These are phyloP conservation scores for Halichondria panicea DNA, from an alignment of 37 sponge, comb jelly and placozoan genomes.

Conservation along the genomic window DNA sequence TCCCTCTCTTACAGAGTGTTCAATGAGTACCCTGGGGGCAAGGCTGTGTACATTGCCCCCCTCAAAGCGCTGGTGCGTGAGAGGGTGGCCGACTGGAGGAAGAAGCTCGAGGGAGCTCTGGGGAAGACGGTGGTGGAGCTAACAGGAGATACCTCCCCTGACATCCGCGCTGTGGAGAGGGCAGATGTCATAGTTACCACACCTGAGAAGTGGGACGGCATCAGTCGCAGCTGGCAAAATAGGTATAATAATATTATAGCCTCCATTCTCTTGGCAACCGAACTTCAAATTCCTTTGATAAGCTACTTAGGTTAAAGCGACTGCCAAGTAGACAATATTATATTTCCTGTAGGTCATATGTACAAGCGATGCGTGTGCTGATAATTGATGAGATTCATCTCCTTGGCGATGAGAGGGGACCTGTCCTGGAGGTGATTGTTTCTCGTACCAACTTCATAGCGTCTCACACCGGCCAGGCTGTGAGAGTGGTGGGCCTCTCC, in stretches of 20 bases:
- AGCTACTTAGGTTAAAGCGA: no score
- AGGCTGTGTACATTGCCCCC: constrained; percentile 98
- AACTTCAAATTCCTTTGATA: background rate
- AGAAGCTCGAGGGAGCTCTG: constrained; percentile 71
- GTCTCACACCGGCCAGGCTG: constrained; percentile 88
- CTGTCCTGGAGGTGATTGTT: constrained; percentile 98
- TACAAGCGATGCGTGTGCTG: constrained; percentile 78
- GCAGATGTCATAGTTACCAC: constrained; percentile 99
- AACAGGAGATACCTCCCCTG: constrained; percentile 96
- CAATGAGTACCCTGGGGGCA: constrained; percentile 78
- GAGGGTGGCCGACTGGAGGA: constrained; percentile 92
- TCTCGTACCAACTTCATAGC: constrained; percentile 97
- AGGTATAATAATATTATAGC: constrained; percentile 36
- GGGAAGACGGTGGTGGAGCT: constrained; percentile 92
- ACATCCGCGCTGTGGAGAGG: constrained; percentile 80
- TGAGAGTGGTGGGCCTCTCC: constrained; percentile 92
- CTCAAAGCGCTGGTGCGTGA: constrained; percentile 97
- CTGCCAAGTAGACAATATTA: background rate
- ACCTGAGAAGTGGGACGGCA: constrained; percentile 99
- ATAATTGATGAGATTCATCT: constrained; percentile 99
- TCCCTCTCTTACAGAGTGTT: constrained; percentile 72
- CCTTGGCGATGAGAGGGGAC: constrained; percentile 96
- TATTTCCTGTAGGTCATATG: constrained; percentile 50
- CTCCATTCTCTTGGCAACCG: background rate
- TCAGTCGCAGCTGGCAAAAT: constrained; percentile 97